Evolutionary conservation across 2,888 invertebrate species (phyloP).

Genomic region (Tenodera sinensis): DNA sequence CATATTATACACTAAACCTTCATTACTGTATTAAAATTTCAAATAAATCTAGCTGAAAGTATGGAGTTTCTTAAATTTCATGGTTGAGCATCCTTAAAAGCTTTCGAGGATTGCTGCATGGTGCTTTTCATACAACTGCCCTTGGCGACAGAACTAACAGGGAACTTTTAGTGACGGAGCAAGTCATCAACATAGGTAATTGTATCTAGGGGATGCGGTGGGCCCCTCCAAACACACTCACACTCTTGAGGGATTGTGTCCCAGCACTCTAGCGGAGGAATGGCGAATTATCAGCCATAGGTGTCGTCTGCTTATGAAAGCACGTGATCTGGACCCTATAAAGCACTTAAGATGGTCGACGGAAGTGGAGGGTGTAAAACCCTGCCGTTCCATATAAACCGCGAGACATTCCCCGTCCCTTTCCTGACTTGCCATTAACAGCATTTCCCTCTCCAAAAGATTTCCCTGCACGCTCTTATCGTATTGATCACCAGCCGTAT

Average conservation of each 20-base stretch:
- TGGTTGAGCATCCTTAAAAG: no score
- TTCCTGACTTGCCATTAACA: neutral
- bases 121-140: no score
- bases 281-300: neutral
- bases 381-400: neutral
- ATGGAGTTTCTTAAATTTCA: no score
- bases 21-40: no score
- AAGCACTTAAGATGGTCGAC: neutral
- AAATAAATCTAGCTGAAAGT: no score
- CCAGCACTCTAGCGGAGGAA: neutral
- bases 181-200: no score
- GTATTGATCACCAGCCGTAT: conserved; percentile 12
- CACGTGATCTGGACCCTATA: neutral
- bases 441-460: neutral
- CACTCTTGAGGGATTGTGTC: neutral
- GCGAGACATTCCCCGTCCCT: neutral
- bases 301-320: neutral
- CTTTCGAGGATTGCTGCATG: no score
- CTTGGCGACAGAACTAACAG: no score
- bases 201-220: no score
- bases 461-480: neutral
- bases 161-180: no score
- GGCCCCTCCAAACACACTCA: neutral
- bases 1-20: no score
- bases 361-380: neutral